Evolutionary conservation across 2,113 vertebrate genomes (phyloP).

Genomic region (Hucho hucho): DNA sequence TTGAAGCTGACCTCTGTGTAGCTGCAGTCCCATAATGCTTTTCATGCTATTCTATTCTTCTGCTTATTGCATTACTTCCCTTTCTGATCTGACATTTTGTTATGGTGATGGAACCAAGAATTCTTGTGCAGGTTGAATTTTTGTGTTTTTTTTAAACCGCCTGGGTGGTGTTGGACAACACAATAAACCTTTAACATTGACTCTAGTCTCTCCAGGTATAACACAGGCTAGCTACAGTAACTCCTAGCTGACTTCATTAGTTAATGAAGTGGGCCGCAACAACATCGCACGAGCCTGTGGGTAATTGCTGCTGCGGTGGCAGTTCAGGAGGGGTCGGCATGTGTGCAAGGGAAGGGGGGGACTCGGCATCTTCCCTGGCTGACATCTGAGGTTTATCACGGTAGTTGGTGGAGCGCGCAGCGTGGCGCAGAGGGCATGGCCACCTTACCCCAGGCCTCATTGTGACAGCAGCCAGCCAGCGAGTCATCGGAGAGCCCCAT

Average conservation of each 20-base stretch:
- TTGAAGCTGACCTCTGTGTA: conserved; percentile 40
- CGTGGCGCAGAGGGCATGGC: conserved; percentile 78
- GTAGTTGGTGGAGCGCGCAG: conserved; percentile 24
- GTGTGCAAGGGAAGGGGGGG: background rate
- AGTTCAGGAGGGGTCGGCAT: background rate
- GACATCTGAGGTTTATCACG: conserved; percentile 66
- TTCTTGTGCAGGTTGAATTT: background rate
- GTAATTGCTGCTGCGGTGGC: conserved; percentile 36
- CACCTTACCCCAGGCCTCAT: conserved; percentile 85
- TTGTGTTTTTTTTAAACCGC: background rate
- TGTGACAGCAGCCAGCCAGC: conserved; percentile 76
- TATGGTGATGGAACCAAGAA: background rate
- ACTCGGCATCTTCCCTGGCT: conserved; percentile 31
- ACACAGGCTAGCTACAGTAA: conserved; percentile 10
- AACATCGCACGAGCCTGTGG: conserved; percentile 34
- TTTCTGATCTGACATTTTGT: background rate
- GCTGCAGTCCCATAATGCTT: conserved; percentile 20
- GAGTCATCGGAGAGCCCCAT: conserved; percentile 84
- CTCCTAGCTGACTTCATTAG: conserved; percentile 55
- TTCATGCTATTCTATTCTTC: conserved; percentile 11
- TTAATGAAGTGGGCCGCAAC: conserved; percentile 50
- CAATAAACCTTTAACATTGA: conserved; percentile 29
- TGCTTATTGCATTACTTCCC: conserved; percentile 11
- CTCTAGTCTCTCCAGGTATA: background rate
- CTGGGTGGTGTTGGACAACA: too few relatives aligned